Percentiles rank a stretch among this genome's conserved stretches.
phyloP scores from a whole-genome alignment of 2,113 vertebrate species.

The Nannospalax galili region DNA sequence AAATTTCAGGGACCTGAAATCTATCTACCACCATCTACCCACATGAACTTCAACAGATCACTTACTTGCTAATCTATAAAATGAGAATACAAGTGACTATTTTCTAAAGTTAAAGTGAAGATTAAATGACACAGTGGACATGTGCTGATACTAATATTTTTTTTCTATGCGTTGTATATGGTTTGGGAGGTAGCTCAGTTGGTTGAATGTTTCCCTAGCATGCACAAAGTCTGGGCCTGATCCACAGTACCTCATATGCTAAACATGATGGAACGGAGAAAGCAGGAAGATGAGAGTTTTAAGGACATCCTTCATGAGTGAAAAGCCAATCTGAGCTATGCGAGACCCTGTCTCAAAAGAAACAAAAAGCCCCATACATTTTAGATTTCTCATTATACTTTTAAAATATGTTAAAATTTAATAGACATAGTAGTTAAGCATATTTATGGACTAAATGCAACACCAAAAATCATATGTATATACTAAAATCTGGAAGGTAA shows the following conservation, averaged over 20 bases:
- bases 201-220: no score
- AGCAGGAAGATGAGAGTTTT: no score
- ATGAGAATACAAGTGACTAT: neutral
- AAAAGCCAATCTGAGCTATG: no score
- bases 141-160: neutral
- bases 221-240: no score
- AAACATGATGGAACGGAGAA: no score
- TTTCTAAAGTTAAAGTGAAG: slow-evolving; percentile 9
- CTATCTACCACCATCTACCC: neutral
- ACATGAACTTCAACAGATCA: neutral
- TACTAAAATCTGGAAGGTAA: neutral
- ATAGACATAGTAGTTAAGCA: neutral
- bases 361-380: neutral
- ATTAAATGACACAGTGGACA: neutral
- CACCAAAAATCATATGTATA: neutral
- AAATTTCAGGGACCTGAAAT: neutral
- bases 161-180: neutral
- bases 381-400: neutral
- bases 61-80: neutral
- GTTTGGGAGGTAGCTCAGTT: no score
- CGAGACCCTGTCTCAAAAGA: no score
- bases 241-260: no score
- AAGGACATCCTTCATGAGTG: no score
- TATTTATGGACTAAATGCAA: neutral
- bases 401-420: neutral